Base-by-base conservation (phyloP, 92 coral and sea anemone species). In the Phenganax stokvisi region DNA sequence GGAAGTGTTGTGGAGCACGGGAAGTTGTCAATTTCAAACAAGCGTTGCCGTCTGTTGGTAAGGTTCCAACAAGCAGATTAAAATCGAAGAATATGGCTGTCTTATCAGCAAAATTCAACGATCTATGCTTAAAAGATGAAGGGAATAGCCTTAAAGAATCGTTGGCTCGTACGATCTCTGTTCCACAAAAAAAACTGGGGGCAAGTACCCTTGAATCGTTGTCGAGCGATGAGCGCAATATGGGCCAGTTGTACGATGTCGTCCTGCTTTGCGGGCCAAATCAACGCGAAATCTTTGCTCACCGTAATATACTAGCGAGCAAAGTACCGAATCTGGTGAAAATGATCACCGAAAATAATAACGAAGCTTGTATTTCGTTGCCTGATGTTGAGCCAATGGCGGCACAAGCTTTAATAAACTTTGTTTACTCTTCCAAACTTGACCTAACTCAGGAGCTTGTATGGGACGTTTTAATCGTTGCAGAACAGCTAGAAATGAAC, bases 391-490 rank as follows among this genome's bases (percentile, higher is more conserved):
- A 90, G 47, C 91, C 92, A 6, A 85, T 84, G 51, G 97, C 97
- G 4, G 99, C 92, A 8, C 92, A 92, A 77, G 90, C 88, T 27
- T 76, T 96, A 73, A 89, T 96, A 17, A 94, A 92, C 52, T 96
- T 85, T 76, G 82, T 89, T 6, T 96, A 96, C 89, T 86, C 91
- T 3, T 87, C 96, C 51, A 61, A 83, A 54, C 86, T 96, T 9
- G 87, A 87, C 29, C 86, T 90, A 6, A 85, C 87, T 15, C 85
- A 90, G 12, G 91, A 87, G 20, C 72, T 61, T 4, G 92, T 89
- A 3, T 80, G 88, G 51, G 80, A 85, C 71, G 86, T 96, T 25
- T 88, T 85, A 70, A 47, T 85, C 11, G 97, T 90, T 68, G 96
- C 99, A 12, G 84, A 82, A 70, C 61, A 16, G 68, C 85, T 96